A percentile compares a stretch with the other conserved stretches of the same genome.
Evolutionary conservation across 2,797 vertebrate genomes (phyloP).

Genomic region (Anolis apletophallus): DNA sequence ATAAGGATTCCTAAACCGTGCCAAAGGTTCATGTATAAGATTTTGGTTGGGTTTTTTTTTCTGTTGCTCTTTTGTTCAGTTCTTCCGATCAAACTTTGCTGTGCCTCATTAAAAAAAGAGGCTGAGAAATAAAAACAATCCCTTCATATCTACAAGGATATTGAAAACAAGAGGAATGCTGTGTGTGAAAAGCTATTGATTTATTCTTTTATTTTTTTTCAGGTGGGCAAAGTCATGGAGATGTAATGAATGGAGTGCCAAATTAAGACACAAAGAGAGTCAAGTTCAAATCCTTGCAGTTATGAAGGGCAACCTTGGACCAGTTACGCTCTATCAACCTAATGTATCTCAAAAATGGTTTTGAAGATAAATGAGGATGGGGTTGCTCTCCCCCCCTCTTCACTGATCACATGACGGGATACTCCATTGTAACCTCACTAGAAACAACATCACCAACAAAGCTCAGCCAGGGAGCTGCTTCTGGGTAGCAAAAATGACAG

Average conservation of each 20-base stretch:
- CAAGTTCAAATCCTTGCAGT: not conserved
- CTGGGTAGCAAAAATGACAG: no score
- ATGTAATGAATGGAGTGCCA: no score
- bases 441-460: no score
- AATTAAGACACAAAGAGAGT: not conserved
- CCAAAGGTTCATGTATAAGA: conserved; percentile 36
- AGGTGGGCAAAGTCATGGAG: not conserved
- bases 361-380: no score
- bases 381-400: no score
- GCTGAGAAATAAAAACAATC: conserved; percentile 5
- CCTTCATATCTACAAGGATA: conserved; percentile 3
- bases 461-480: no score
- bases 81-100: conserved; percentile 28
- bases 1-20: conserved; percentile 47
- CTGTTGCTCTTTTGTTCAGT: conserved; percentile 35
- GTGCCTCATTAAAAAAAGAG: conserved; percentile 34
- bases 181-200: not conserved
- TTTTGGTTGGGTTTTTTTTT: conserved; percentile 40
- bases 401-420: no score
- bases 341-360: no score
- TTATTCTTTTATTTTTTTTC: not conserved
- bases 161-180: not conserved
- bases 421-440: no score
- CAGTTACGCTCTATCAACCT: no score
- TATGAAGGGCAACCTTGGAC: not conserved